A percentile compares a stretch with the other conserved stretches of the same genome.
Conservation (phyloP, 1,140 invertebrate species). For the Cydia amplana region DNA sequence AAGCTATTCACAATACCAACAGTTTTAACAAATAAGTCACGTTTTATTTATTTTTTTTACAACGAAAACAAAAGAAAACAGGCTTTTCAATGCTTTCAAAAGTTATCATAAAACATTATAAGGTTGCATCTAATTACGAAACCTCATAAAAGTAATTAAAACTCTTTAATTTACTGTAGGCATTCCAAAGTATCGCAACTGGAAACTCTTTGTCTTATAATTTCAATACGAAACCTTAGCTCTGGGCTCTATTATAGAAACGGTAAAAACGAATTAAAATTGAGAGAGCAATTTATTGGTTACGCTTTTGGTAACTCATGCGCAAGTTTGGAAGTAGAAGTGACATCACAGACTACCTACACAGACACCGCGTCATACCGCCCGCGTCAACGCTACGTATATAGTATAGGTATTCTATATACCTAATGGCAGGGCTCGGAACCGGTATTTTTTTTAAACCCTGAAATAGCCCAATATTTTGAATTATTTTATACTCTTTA, state of each 20-base stretch:
- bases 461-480: too few relatives aligned
- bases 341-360: too few relatives aligned
- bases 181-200: background rate
- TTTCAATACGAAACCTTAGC: conserved; percentile 3
- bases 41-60: background rate
- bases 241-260: background rate
- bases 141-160: background rate
- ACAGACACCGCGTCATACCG: too few relatives aligned
- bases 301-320: background rate
- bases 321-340: too few relatives aligned
- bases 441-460: too few relatives aligned
- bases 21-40: too few relatives aligned
- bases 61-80: background rate
- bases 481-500: too few relatives aligned
- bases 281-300: background rate
- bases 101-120: background rate
- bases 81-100: background rate
- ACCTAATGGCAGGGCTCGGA: too few relatives aligned
- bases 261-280: background rate
- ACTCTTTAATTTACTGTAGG: conserved; percentile 1
- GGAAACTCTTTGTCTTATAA: background rate
- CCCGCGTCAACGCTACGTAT: too few relatives aligned
- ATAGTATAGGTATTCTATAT: too few relatives aligned
- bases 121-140: conserved; percentile 9
- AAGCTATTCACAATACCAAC: too few relatives aligned